A percentile compares a stretch with the other conserved stretches of the same genome.
Evolutionary conservation across 2,797 vertebrate species (phyloP).

Genomic region (Spinibarbus caldwelli): DNA sequence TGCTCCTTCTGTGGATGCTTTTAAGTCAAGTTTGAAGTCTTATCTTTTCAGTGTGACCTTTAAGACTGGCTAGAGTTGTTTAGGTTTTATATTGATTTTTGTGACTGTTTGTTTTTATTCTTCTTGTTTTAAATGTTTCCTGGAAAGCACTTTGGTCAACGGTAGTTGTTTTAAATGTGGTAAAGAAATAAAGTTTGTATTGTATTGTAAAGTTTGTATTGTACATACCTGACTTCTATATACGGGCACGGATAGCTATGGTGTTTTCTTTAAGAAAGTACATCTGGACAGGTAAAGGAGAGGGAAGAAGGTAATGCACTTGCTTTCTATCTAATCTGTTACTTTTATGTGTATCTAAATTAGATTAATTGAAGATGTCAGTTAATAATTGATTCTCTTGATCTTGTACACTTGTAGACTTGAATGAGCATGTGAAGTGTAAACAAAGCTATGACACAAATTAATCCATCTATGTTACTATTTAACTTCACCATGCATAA

Average conservation of each 20-base stretch:
- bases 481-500: neutral
- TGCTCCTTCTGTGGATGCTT: too few relatives aligned
- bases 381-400: slow-evolving; percentile 50
- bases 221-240: neutral
- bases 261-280: neutral
- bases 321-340: slow-evolving; percentile 17
- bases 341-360: neutral
- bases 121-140: too few relatives aligned
- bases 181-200: too few relatives aligned
- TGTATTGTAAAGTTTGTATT: too few relatives aligned
- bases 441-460: slow-evolving; percentile 18
- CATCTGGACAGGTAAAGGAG: neutral
- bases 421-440: neutral
- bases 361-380: neutral
- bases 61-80: too few relatives aligned
- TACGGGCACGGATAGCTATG: neutral
- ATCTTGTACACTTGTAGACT: neutral
- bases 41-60: too few relatives aligned
- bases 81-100: too few relatives aligned
- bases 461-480: neutral
- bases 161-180: too few relatives aligned
- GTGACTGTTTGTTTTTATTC: too few relatives aligned
- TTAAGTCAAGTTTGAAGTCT: too few relatives aligned
- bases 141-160: too few relatives aligned
- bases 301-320: slow-evolving; percentile 1